Evolutionary conservation across 2,113 vertebrate species (phyloP), one percentile per base, ranked within the genome.

Genomic region (Spea multiplicata): DNA sequence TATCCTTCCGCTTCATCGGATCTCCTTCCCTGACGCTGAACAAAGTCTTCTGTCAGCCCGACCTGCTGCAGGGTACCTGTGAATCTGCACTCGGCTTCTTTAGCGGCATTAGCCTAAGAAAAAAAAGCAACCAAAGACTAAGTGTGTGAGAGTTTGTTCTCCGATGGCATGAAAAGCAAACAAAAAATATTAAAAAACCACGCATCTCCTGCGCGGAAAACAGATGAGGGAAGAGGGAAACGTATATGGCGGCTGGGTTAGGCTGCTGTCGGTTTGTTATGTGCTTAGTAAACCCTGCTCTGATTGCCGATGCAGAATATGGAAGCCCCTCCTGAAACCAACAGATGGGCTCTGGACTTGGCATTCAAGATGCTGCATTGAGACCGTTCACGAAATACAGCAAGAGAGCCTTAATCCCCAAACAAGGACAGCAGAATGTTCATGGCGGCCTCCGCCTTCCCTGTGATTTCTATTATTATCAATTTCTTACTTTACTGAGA

Each of bases 21-120:
- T 59, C 55, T 59, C 55, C 55, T 59, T 75, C 93, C 94, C 75
- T 94, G 94, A 81, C 85, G 88, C 81, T 80, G 90, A 75, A 99
- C 91, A 86, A 98, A 97, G 49, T 91, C 89, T 87, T 99, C 95
- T 0, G 91, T 91, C 68, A 97, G 81, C 2, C 96, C 95, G 0
- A 83, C 92, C 82, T 93, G 90, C 84, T 84, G 87, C 76, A 98
- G 90, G 12, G 91, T 90, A 44, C 84, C 84, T 78, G 87, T 93
- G 84, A 94, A 97, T 6, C 74, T 86, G 74, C 87, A 91, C 83
- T 97, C 94, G 62, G 91, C 96, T 50, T 81, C 90, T 72, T 86
- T 93, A 78, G 90, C 90, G 49, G 95, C 96, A 78, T 88, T 88
- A 65, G 75, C 89, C 95, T 96, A 72, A 30, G 81, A 80, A 84